Conservation (phyloP, 2,888 invertebrate species). For the Cheilosia soror region DNA sequence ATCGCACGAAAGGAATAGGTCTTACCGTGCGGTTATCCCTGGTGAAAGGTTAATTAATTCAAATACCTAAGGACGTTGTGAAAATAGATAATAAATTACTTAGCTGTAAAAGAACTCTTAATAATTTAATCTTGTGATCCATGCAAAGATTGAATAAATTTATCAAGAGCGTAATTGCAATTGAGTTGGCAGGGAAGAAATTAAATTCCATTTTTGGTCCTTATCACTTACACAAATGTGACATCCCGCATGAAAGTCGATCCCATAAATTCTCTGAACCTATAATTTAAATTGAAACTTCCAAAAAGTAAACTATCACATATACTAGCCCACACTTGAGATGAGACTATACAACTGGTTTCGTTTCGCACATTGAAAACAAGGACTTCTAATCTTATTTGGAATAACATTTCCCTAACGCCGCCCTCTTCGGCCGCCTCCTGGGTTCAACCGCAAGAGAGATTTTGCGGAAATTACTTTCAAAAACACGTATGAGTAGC, state of each 20-base stretch:
- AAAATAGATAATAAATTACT: constrained; percentile 40
- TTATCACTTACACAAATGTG: constrained; percentile 53
- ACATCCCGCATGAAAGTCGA: constrained; percentile 57
- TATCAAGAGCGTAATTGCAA: constrained; percentile 1
- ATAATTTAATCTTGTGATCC: constrained; percentile 28
- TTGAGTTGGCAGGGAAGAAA: neutral
- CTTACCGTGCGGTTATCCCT: constrained; percentile 4
- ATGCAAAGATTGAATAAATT: constrained; percentile 19
- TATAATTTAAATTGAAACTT: constrained; percentile 75
- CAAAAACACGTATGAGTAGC: constrained; percentile 75
- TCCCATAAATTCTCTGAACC: constrained; percentile 68
- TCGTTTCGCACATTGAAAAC: constrained; percentile 56
- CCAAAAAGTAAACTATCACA: constrained; percentile 69
- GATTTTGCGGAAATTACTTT: constrained; percentile 76
- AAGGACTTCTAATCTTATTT: constrained; percentile 74
- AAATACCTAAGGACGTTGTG: constrained; percentile 27
- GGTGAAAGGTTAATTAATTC: constrained; percentile 48
- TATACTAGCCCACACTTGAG: constrained; percentile 24
- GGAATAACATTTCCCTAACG: constrained; percentile 62
- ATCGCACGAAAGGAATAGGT: neutral
- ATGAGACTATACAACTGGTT: constrained; percentile 32
- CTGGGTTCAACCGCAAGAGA: constrained; percentile 60
- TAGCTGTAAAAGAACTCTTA: constrained; percentile 15
- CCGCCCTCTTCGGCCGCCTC: neutral
- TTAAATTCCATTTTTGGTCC: constrained; percentile 1